phyloP scores from a whole-genome alignment of 2,888 invertebrate genomes.

The Pterobdella sp. region DNA sequence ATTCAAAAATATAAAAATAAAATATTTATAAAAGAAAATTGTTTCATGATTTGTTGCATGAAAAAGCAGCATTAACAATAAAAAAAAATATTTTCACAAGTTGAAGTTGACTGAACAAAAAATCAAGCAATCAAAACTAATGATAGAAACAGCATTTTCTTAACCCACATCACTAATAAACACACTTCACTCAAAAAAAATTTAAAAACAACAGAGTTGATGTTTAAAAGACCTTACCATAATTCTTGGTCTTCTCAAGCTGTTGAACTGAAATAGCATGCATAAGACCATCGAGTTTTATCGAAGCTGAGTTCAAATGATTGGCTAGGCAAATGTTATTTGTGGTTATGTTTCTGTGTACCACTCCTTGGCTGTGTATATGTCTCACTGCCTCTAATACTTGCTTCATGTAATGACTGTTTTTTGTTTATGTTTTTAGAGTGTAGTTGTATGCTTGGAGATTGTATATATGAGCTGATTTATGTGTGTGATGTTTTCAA shows the following conservation, averaged over 20 bases:
- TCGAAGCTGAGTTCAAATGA: conserved; percentile 92
- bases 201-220: background rate
- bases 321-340: conserved; percentile 91
- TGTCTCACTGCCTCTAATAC: conserved; percentile 81
- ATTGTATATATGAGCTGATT: too few species aligned
- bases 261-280: conserved; percentile 70
- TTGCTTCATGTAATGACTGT: conserved; percentile 81
- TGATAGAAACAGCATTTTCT: too few species aligned
- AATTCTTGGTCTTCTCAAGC: conserved; percentile 17
- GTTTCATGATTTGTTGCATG: too few species aligned
- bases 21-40: too few species aligned
- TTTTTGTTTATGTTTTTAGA: background rate
- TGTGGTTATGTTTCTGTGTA: conserved; percentile 92
- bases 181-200: background rate
- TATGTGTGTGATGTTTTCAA: too few species aligned
- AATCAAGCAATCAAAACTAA: too few species aligned
- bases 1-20: too few species aligned
- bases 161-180: too few species aligned
- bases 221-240: background rate
- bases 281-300: conserved; percentile 93
- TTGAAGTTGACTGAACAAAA: too few species aligned
- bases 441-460: too few species aligned
- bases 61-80: too few species aligned
- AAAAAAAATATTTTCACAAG: too few species aligned
- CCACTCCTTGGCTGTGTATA: conserved; percentile 85